Evolutionary conservation across 2,113 vertebrate genomes (phyloP).

Genomic region (Telmatochromis sp.): DNA sequence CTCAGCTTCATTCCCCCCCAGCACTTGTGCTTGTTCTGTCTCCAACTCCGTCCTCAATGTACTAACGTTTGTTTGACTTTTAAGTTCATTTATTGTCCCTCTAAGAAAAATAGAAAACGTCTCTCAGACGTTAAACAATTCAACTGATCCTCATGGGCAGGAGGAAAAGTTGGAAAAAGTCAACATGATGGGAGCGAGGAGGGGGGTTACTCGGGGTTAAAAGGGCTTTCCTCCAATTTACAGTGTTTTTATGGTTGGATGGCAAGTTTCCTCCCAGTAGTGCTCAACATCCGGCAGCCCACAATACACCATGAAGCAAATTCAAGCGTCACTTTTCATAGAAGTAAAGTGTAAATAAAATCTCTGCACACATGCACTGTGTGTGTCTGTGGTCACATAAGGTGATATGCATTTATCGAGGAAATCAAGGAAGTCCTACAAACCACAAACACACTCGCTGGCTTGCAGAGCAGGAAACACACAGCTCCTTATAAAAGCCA

Average conservation of each 20-base stretch:
- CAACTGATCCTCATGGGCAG: background rate
- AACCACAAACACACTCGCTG: background rate
- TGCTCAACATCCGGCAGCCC: background rate
- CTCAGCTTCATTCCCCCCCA: background rate
- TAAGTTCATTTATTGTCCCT: constrained; percentile 1
- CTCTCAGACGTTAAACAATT: background rate
- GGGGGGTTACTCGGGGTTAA: background rate
- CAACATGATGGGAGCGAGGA: background rate
- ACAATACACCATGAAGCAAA: background rate
- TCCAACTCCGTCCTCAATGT: background rate
- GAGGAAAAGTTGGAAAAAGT: background rate
- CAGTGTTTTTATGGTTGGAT: background rate
- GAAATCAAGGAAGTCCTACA: background rate
- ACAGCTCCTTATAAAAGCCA: background rate
- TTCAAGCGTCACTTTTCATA: background rate
- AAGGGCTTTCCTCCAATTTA: background rate
- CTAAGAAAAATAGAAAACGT: background rate
- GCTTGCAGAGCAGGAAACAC: background rate
- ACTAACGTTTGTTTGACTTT: background rate
- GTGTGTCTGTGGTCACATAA: background rate
- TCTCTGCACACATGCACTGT: background rate
- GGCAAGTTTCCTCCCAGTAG: background rate
- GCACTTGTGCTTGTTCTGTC: background rate
- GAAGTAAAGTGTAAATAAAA: background rate
- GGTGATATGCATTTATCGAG: background rate